Percentiles rank a stretch among this genome's conserved stretches.
These are phyloP conservation scores for Cheiracanthium punctorium DNA, from an alignment of 2,888 invertebrate genomes.

Conservation along the genomic window DNA sequence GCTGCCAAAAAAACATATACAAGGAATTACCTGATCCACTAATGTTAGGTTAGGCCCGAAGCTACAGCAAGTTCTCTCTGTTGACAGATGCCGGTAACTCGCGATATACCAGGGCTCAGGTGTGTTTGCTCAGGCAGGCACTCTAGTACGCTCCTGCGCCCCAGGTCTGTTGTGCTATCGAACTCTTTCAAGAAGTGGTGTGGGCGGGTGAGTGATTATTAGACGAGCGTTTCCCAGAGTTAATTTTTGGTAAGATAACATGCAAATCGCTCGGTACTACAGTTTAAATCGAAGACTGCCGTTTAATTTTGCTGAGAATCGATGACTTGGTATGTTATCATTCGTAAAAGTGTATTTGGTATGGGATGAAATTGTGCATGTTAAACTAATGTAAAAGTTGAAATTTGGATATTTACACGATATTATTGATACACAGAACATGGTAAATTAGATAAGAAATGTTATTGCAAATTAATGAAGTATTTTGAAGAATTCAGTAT, in stretches of 20 bases:
- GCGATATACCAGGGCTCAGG: conserved; percentile 38
- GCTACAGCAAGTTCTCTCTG: conserved; percentile 34
- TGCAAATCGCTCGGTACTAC: not conserved
- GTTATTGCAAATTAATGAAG: too few relatives aligned
- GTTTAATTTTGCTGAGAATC: not conserved
- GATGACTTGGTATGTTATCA: not conserved
- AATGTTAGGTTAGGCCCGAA: conserved; percentile 51
- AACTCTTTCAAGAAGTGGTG: conserved; percentile 18
- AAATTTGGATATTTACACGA: too few relatives aligned
- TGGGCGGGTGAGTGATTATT: conserved; percentile 30
- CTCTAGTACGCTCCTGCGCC: conserved; percentile 31
- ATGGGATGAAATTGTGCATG: not conserved
- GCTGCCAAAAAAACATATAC: not conserved
- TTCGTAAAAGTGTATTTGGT: not conserved
- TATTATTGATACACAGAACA: too few relatives aligned
- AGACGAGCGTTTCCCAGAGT: conserved; percentile 41
- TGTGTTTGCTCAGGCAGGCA: conserved; percentile 53
- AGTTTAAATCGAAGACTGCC: not conserved
- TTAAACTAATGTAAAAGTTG: too few relatives aligned
- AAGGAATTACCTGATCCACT: conserved; percentile 63
- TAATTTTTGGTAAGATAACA: not conserved
- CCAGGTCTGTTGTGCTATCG: conserved; percentile 52
- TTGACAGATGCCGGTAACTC: conserved; percentile 43
- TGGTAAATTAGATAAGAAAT: too few relatives aligned
- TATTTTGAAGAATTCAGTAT: too few relatives aligned